Evolutionary conservation across 2,113 vertebrate species (phyloP).

Genomic region (Spizaetus ornatus): DNA sequence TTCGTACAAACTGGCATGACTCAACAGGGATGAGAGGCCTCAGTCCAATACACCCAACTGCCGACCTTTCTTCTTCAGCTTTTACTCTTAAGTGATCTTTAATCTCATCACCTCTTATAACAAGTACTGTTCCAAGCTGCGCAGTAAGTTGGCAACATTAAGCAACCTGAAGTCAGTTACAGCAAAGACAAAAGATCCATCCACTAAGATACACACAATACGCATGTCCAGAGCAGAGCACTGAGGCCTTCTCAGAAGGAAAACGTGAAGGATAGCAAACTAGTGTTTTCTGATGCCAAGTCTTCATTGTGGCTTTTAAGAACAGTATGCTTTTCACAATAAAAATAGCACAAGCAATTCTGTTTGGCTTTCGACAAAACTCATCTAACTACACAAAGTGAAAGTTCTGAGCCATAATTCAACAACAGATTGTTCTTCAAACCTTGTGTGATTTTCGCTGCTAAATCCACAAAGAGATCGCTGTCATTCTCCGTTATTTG

Average conservation of each 20-base stretch:
- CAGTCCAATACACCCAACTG: rapidly evolving
- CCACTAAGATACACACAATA: background rate
- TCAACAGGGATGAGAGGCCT: background rate
- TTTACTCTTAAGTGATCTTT: background rate
- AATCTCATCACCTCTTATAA: background rate
- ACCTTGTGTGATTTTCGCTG: slow-evolving; percentile 94
- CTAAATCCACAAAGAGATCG: slow-evolving; percentile 94
- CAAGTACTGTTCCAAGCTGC: background rate
- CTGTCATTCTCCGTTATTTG: slow-evolving; percentile 77
- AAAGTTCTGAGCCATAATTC: background rate
- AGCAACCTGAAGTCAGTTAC: background rate
- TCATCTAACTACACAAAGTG: background rate
- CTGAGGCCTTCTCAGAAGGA: background rate
- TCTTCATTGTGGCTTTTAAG: background rate
- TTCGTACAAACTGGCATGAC: background rate
- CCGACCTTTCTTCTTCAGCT: background rate
- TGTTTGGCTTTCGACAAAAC: background rate
- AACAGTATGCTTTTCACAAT: background rate
- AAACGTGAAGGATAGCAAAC: background rate
- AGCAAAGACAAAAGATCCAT: background rate
- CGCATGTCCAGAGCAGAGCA: background rate
- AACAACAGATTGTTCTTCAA: background rate
- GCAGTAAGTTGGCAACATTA: background rate
- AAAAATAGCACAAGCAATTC: background rate
- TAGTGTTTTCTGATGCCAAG: background rate